Conservation (phyloP, 2,797 vertebrate genomes). For the Kryptolebias ocellatus region DNA sequence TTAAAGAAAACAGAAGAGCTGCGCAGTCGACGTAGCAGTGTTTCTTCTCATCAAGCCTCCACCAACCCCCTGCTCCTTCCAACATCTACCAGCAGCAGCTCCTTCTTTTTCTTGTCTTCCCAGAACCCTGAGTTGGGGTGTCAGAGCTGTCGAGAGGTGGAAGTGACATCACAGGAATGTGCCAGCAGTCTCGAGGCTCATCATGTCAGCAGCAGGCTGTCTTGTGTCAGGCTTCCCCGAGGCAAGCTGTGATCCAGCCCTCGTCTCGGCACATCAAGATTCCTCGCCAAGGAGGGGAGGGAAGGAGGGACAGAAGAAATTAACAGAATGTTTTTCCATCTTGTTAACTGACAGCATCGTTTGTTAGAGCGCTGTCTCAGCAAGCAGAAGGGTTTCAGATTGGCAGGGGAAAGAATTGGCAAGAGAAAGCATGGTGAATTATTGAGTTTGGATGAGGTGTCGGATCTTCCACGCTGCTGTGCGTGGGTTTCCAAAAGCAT, state of each 20-base stretch:
- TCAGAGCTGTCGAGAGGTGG: slow-evolving; percentile 81
- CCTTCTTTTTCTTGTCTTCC: slow-evolving; percentile 55
- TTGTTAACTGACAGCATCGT: slow-evolving; percentile 83
- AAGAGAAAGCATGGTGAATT: slow-evolving; percentile 71
- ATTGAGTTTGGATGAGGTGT: slow-evolving; percentile 76
- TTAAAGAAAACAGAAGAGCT: slow-evolving; percentile 83
- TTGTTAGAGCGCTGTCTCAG: slow-evolving; percentile 78
- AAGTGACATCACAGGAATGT: slow-evolving; percentile 84
- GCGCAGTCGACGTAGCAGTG: slow-evolving; percentile 60
- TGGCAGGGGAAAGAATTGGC: slow-evolving; percentile 74
- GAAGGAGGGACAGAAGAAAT: slow-evolving; percentile 66
- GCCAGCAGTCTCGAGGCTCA: slow-evolving; percentile 79
- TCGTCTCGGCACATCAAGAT: slow-evolving; percentile 77
- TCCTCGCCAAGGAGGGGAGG: slow-evolving; percentile 54
- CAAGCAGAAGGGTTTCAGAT: slow-evolving; percentile 67
- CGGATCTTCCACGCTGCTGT: slow-evolving; percentile 59
- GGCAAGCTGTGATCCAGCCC: slow-evolving; percentile 83
- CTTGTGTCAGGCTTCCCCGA: slow-evolving; percentile 81
- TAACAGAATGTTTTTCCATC: slow-evolving; percentile 84
- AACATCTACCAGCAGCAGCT: slow-evolving; percentile 43
- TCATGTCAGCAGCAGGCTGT: slow-evolving; percentile 81
- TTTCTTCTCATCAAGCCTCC: slow-evolving; percentile 71
- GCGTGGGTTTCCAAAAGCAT: slow-evolving; percentile 72
- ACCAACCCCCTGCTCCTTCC: slow-evolving; percentile 14
- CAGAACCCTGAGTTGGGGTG: slow-evolving; percentile 65